Evolutionary conservation across 2,797 vertebrate species (phyloP).

Genomic region (Pogonophryne albipinna): DNA sequence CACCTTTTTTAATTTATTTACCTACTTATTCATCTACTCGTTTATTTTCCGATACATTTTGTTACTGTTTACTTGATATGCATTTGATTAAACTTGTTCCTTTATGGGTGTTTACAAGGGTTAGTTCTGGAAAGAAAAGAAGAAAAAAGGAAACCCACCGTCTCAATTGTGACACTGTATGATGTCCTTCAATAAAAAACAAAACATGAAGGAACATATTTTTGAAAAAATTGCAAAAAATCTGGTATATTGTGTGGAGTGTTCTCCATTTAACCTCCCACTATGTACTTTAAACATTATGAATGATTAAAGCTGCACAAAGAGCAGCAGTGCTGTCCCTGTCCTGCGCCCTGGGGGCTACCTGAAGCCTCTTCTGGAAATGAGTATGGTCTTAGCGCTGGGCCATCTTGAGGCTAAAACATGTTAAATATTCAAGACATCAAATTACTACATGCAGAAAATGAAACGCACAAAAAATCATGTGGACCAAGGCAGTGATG

Average conservation of each 20-base stretch:
- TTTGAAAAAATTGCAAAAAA: not conserved
- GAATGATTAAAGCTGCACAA: conserved; percentile 65
- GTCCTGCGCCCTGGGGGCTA: conserved; percentile 25
- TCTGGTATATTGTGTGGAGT: not conserved
- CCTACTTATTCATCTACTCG: no score
- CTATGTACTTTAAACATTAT: conserved; percentile 26
- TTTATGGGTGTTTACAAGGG: no score
- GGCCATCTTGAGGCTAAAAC: conserved; percentile 12
- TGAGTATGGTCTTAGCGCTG: conserved; percentile 3
- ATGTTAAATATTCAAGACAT: conserved; percentile 17
- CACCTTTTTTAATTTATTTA: no score
- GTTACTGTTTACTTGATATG: no score
- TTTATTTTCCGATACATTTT: no score
- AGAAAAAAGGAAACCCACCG: no score
- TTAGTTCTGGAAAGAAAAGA: no score
- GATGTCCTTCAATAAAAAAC: no score
- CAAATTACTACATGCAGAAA: not conserved
- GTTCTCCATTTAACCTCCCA: conserved; percentile 23
- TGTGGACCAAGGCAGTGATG: not conserved
- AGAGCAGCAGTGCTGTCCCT: conserved; percentile 36
- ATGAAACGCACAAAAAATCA: not conserved
- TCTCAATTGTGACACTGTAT: no score
- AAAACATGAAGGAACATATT: not conserved
- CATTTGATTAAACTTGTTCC: no score
- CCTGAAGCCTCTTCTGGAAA: conserved; percentile 16